Base-by-base conservation (phyloP, 2,113 vertebrate genomes). In the Pipra filicauda region DNA sequence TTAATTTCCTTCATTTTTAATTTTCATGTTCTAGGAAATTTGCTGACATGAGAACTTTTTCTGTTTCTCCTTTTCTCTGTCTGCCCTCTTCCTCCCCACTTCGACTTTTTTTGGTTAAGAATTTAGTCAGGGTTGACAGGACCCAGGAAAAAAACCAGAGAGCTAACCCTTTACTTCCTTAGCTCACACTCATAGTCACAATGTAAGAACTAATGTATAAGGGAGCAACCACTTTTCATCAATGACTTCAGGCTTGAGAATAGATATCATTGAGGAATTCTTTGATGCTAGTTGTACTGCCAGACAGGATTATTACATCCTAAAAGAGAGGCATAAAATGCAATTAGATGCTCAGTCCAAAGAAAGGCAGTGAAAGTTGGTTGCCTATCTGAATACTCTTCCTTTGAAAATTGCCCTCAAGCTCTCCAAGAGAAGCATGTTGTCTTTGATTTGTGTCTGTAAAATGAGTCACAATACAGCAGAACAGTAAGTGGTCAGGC, bases 1-100 rank as follows among this genome's bases (percentile, higher is more conserved):
- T 96, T 96, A 67, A 97, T 95, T 97, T 95, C 73, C 58, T 97
- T 96, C 30, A 85, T 96, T 96, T 96, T 97, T 94, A 93, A 96
- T 95, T 94, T 97, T 96, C 93, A 46, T 89, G 52, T 90, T 97
- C 83, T 93, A 91, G 85, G 83, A 96, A 90, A 93, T 23, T 10
- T 0, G 4, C 79, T 93, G 62, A 79, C 27, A 74, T 57, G 14
- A 90, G 62, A 87, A 71, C 43, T 88, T 91, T 64, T 57, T 57
- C 62, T 91, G 7, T 41, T 83, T 85, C 28, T 90, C 9, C 8
- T 69, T 78, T 84, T 77, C 12, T 59, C 55, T 59, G n/a, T 37
- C 23, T 59, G 23, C 9, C 14, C 17, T 73, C 35, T 58, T 58
- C 22, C 20, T 37, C 5, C 21, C 4, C 22, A 39, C 27, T 4